These are phyloP conservation scores for Trigoniulus corallinus DNA, from an alignment of 1,140 invertebrate species.

Conservation along the genomic window DNA sequence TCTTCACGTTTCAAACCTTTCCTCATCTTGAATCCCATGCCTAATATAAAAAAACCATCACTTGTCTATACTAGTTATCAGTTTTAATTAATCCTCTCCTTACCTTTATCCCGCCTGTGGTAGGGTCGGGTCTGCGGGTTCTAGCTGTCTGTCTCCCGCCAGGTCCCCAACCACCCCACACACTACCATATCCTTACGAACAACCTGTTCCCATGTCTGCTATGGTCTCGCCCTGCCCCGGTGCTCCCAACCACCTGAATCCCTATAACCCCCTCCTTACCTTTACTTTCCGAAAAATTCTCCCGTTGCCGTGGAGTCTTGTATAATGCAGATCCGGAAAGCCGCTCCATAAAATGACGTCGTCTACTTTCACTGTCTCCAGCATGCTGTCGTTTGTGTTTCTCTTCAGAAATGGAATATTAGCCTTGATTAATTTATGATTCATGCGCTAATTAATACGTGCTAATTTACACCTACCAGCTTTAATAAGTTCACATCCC, in stretches of 20 bases:
- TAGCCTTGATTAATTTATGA: neutral
- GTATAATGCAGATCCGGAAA: constrained; percentile 23
- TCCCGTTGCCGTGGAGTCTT: neutral
- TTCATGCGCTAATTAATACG: neutral
- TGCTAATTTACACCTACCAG: constrained; percentile 35
- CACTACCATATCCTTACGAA: no score
- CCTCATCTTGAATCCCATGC: no score
- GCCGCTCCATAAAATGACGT: constrained; percentile 49
- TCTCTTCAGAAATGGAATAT: constrained; percentile 36
- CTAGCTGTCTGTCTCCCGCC: no score
- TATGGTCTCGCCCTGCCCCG: no score
- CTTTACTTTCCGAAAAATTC: neutral
- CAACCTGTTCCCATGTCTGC: no score
- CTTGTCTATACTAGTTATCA: no score
- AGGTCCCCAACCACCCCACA: no score
- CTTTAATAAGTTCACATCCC: constrained; percentile 71
- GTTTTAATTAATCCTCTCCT: no score
- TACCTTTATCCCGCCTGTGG: no score
- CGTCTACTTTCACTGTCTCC: constrained; percentile 56
- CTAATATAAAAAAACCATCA: no score
- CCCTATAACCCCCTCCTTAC: neutral
- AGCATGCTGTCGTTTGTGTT: constrained; percentile 55
- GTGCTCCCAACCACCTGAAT: no score
- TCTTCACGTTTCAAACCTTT: constrained; percentile 27
- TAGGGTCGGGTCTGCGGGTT: no score